Conservation (phyloP, 2,888 invertebrate genomes). For the Malthinus flaveolus region DNA sequence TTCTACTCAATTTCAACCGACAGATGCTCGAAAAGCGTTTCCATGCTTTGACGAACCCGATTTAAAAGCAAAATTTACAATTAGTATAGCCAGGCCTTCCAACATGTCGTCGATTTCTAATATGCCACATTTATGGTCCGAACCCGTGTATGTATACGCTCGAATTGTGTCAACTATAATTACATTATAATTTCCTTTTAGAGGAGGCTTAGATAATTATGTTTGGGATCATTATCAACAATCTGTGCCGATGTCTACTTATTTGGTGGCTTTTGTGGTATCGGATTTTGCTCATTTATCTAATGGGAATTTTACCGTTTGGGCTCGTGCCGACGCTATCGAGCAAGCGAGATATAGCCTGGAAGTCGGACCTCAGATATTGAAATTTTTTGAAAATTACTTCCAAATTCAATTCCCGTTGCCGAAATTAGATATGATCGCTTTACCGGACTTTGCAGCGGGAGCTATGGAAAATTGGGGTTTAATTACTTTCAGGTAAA, state of each 20-base stretch:
- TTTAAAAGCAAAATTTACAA: slow-evolving; percentile 77
- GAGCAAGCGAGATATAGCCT: slow-evolving; percentile 75
- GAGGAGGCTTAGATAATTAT: slow-evolving; percentile 63
- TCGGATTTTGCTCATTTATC: slow-evolving; percentile 70
- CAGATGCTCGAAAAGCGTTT: slow-evolving; percentile 79
- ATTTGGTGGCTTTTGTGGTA: slow-evolving; percentile 82
- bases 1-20: slow-evolving; percentile 81
- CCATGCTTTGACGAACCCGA: slow-evolving; percentile 89
- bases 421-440: slow-evolving; percentile 90
- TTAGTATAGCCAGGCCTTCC: slow-evolving; percentile 71
- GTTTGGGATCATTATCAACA: slow-evolving; percentile 77
- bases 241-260: slow-evolving; percentile 87
- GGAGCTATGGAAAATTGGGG: slow-evolving; percentile 94
- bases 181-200: slow-evolving; percentile 43
- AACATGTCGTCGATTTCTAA: slow-evolving; percentile 79
- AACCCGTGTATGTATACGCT: slow-evolving; percentile 58
- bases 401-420: slow-evolving; percentile 78
- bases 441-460: slow-evolving; percentile 85
- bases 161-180: not conserved
- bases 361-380: slow-evolving; percentile 73
- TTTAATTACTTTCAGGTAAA: slow-evolving; percentile 71
- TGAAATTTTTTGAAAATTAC: slow-evolving; percentile 71
- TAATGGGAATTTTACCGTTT: slow-evolving; percentile 65
- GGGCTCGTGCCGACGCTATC: slow-evolving; percentile 72
- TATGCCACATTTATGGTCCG: slow-evolving; percentile 64